Conservation (phyloP, 2,113 vertebrate species). For the Malaclemys terrapin region DNA sequence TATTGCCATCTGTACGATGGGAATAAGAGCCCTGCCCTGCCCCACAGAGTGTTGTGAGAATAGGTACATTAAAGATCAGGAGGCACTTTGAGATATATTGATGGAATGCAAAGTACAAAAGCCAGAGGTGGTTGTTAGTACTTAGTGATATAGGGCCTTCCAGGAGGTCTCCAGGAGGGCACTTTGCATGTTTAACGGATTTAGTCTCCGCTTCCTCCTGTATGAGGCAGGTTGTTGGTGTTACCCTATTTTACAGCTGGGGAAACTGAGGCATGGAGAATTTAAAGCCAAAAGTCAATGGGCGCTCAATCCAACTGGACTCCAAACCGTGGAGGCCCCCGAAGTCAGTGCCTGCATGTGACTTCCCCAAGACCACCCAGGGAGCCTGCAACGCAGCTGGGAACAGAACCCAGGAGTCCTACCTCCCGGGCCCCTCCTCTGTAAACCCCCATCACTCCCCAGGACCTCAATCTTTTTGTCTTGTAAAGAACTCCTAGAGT, state of each 20-base stretch:
- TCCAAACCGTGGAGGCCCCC: background rate
- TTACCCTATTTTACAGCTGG: background rate
- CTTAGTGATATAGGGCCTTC: background rate
- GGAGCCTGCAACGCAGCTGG: background rate
- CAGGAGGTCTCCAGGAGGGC: rapidly evolving
- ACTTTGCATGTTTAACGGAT: background rate
- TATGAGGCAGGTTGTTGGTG: background rate
- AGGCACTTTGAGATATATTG: background rate
- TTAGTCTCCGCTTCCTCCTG: background rate
- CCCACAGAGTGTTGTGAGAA: background rate
- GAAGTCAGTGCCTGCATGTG: rapidly evolving
- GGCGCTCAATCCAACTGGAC: background rate
- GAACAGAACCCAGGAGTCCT: background rate
- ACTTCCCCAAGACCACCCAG: slow-evolving; percentile 49
- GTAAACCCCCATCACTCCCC: background rate
- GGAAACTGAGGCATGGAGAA: background rate
- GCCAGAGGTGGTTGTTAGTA: background rate
- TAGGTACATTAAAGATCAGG: background rate
- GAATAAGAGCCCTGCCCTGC: background rate
- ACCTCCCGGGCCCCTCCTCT: background rate
- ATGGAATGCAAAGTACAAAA: background rate
- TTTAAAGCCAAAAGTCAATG: rapidly evolving
- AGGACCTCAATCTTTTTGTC: background rate
- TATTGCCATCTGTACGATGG: background rate
- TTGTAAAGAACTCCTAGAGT: background rate